Evolutionary conservation across 2,113 vertebrate genomes (phyloP).

Genomic region (Epinephelus lanceolatus): DNA sequence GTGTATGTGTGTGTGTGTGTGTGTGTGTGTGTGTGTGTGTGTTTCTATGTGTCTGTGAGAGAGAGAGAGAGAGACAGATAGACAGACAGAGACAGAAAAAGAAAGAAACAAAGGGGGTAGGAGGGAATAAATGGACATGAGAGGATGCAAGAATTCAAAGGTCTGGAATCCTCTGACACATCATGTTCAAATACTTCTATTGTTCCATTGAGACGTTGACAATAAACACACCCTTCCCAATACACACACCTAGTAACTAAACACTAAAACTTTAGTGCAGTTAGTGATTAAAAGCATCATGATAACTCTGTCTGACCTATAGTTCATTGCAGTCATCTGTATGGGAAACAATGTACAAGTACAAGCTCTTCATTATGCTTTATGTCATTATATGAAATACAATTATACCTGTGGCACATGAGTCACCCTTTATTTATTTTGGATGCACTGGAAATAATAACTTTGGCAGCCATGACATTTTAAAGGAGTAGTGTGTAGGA

Average conservation of each 20-base stretch:
- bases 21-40: background rate
- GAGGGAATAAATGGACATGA: slow-evolving; percentile 56
- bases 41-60: background rate
- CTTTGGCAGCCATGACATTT: background rate
- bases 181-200: slow-evolving; percentile 58
- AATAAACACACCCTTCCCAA: slow-evolving; percentile 62
- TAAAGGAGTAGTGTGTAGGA: background rate
- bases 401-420: background rate
- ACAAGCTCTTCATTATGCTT: background rate
- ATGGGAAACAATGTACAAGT: background rate
- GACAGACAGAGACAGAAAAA: slow-evolving; percentile 29
- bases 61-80: background rate
- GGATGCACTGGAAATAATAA: background rate
- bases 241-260: slow-evolving; percentile 75
- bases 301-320: slow-evolving; percentile 14
- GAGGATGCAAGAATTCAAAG: slow-evolving; percentile 72
- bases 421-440: slow-evolving; percentile 5
- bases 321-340: slow-evolving; percentile 10
- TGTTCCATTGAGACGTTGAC: slow-evolving; percentile 63
- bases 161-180: slow-evolving; percentile 61
- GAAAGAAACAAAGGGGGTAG: slow-evolving; percentile 48
- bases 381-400: background rate
- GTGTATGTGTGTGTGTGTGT: background rate
- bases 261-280: slow-evolving; percentile 40
- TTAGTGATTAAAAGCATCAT: slow-evolving; percentile 14